Percentiles rank a stretch among this genome's conserved stretches.
Conservation (phyloP, 2,888 invertebrate genomes). For the Tinea semifulvella region DNA sequence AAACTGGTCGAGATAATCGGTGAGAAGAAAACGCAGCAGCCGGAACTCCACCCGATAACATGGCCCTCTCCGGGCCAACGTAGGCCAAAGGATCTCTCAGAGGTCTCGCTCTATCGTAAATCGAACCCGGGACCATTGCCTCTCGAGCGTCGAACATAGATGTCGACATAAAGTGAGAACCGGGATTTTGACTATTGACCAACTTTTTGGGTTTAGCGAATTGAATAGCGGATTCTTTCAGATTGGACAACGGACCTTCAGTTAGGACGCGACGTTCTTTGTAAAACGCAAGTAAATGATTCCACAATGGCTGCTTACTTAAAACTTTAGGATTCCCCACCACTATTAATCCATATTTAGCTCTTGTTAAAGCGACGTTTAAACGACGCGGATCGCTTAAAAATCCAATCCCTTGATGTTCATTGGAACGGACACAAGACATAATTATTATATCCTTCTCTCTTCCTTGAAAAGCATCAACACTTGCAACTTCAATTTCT, state of each 20-base stretch:
- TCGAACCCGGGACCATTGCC: conserved; percentile 91
- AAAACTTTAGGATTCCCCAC: conserved; percentile 99
- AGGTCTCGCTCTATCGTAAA: conserved; percentile 86
- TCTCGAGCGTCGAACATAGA: conserved; percentile 97
- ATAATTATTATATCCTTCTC: conserved; percentile 99
- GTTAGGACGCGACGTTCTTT: conserved; percentile 97
- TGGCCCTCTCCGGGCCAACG: conserved; percentile 85
- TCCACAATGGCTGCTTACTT: conserved; percentile 98
- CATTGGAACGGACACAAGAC: conserved; percentile 98
- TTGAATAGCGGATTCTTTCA: conserved; percentile 96
- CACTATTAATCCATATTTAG: conserved; percentile 97
- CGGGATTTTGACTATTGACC: conserved; percentile 93
- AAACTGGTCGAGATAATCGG: conserved; percentile 55
- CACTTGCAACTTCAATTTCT: conserved; percentile 99
- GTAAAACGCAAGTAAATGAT: conserved; percentile 95
- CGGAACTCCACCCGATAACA: no score
- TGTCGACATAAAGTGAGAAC: conserved; percentile 97
- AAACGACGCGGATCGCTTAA: conserved; percentile 96
- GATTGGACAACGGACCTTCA: conserved; percentile 96
- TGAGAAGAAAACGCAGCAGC: conserved; percentile 60
- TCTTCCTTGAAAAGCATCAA: conserved; percentile 98
- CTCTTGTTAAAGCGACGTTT: conserved; percentile 97
- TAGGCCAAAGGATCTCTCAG: conserved; percentile 92
- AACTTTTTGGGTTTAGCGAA: conserved; percentile 97
- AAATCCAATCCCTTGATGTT: conserved; percentile 98